A percentile compares a stretch with the other conserved stretches of the same genome.
These are phyloP conservation scores for Leptoteleia sp. DNA, from an alignment of 1,140 invertebrate species.

Conservation along the genomic window DNA sequence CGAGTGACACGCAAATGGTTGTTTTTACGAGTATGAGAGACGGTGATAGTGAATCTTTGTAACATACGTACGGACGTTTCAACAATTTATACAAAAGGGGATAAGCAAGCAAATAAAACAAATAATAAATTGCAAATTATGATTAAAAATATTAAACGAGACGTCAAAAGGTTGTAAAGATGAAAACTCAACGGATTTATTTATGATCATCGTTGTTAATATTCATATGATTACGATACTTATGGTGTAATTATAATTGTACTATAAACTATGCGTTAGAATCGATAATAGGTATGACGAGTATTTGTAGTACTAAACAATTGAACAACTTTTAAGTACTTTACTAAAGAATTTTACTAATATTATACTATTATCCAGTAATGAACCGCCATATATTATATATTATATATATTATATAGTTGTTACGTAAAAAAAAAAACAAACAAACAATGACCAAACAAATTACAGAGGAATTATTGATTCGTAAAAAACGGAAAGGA, in stretches of 20 bases:
- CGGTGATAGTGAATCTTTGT: slow-evolving; percentile 62
- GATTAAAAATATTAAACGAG: slow-evolving; percentile 26
- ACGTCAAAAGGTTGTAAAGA: slow-evolving; percentile 66
- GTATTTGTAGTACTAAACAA: slow-evolving; percentile 70
- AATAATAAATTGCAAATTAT: too few relatives aligned
- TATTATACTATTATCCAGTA: slow-evolving; percentile 69
- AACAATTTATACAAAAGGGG: slow-evolving; percentile 60
- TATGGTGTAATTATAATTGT: slow-evolving; percentile 69
- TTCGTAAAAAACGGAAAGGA: slow-evolving; percentile 29
- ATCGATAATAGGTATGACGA: slow-evolving; percentile 66
- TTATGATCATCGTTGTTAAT: slow-evolving; percentile 70
- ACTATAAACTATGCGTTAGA: slow-evolving; percentile 69
- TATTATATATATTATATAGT: slow-evolving; percentile 69
- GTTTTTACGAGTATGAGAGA: slow-evolving; percentile 65
- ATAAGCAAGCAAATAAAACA: slow-evolving; percentile 25
- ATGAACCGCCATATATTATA: slow-evolving; percentile 69
- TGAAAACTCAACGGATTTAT: slow-evolving; percentile 68
- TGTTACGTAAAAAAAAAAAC: slow-evolving; percentile 69
- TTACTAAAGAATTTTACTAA: slow-evolving; percentile 70
- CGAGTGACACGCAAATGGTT: slow-evolving; percentile 59
- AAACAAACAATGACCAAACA: slow-evolving; percentile 68
- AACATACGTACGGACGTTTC: slow-evolving; percentile 60
- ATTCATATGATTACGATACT: slow-evolving; percentile 68
- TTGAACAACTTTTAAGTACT: slow-evolving; percentile 69
- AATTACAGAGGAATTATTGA: slow-evolving; percentile 61